Evolutionary conservation across 2,797 vertebrate species (phyloP), one percentile per base, ranked within the genome.

Genomic region (Arnoldichthys spilopterus): DNA sequence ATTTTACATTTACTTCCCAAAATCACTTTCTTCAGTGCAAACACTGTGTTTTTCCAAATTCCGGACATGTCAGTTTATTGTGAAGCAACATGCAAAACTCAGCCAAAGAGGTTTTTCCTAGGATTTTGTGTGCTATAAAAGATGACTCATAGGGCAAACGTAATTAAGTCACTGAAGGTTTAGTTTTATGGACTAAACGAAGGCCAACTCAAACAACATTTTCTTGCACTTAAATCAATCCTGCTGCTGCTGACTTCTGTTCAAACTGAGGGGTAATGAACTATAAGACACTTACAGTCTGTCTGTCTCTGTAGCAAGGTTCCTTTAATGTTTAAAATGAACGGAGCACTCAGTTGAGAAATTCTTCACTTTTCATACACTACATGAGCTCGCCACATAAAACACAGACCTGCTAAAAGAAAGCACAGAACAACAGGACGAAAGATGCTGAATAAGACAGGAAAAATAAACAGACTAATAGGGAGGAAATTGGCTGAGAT

Each of bases 131-230:
- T 45, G 61, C 61, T 67, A 26, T 71, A 24, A 72, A 63, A 72
- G 26, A 43, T 71, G 64, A 74, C 53, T 69, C 53, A 68, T 18
- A n/a, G 20, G 24, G 54, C 43, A 63, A 54, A 73, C 18, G 16
- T 6, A 40, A 71, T 64, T 54, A 71, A 40, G 56, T 43, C 9
- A 66, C 72, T 72, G 78, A 80, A 78, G 75, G 45, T n/a, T n/a
- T n/a, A 24, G 63, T 76, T 66, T 77, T 40, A 20, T 70, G 22
- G 54, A n/a, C 32, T 71, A 64, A 80, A 66, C 51, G 12, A 58
- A 43, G 34, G 58, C 74, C 67, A 80, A 78, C 43, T 80, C 30
- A 78, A 80, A 80, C 37, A 63, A 40, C 18, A 61, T 61, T 53
- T 37, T 24, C 53, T 45, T 30, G 5, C 22, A 51, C 53, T 67